These are phyloP conservation scores for Drosophila meridionalis DNA, from an alignment of 2,888 invertebrate genomes.

Conservation along the genomic window DNA sequence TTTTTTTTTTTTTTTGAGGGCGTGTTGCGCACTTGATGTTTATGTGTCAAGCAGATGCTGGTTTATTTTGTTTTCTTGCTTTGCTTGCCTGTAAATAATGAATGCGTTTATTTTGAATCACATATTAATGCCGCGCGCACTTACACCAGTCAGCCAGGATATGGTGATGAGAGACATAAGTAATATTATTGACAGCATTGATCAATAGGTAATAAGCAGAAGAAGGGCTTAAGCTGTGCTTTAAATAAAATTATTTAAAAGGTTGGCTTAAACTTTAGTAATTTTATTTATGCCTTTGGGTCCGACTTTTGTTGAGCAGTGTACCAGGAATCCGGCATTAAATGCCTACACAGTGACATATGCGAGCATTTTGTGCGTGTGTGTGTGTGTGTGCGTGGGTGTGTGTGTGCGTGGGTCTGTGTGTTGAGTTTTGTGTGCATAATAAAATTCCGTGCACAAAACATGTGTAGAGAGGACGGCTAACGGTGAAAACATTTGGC, in stretches of 20 bases:
- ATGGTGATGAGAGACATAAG: neutral
- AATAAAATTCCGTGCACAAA: constrained; percentile 74
- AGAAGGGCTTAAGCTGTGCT: neutral
- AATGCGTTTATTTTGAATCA: constrained; percentile 76
- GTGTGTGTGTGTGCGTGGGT: constrained; percentile 4
- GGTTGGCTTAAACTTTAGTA: neutral
- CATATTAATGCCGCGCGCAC: constrained; percentile 59
- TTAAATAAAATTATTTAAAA: neutral
- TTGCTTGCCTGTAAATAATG: constrained; percentile 72
- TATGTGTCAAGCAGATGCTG: constrained; percentile 75
- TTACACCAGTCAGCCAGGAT: constrained; percentile 48
- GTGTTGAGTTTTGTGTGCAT: constrained; percentile 67
- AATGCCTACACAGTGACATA: constrained; percentile 62
- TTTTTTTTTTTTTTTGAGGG: constrained; percentile 15
- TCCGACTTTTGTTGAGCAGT: constrained; percentile 48
- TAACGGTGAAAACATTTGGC: constrained; percentile 68
- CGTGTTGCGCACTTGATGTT: constrained; percentile 74
- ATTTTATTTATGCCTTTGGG: neutral
- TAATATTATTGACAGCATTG: neutral
- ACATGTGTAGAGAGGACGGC: constrained; percentile 65
- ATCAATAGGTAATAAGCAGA: neutral
- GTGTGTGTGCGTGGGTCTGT: constrained; percentile 21
- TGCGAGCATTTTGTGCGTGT: constrained; percentile 49
- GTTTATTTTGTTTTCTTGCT: constrained; percentile 57
- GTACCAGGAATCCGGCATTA: constrained; percentile 42